These are phyloP conservation scores for Netta rufina DNA, from an alignment of 2,797 vertebrate species.

Conservation along the genomic window DNA sequence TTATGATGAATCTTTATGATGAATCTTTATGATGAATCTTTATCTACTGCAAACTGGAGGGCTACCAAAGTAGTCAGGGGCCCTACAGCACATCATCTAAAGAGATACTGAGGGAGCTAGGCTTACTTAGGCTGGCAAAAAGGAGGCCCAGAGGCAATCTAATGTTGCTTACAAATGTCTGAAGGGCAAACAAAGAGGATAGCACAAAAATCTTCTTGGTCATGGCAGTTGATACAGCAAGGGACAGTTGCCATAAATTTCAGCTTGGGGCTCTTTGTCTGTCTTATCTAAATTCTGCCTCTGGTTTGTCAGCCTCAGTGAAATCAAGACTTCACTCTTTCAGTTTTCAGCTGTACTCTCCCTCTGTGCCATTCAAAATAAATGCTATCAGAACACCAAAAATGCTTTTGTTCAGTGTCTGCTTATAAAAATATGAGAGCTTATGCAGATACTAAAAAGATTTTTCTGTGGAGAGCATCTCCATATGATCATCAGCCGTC, in stretches of 20 bases:
- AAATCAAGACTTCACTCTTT: not conserved
- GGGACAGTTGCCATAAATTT: not conserved
- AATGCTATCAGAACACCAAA: not conserved
- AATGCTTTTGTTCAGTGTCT: not conserved
- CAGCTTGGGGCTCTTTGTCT: not conserved
- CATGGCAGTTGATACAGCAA: not conserved
- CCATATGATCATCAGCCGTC: not conserved
- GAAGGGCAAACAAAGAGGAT: not conserved
- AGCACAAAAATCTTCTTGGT: not conserved
- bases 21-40: not conserved
- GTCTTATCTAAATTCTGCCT: not conserved
- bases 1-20: too few relatives aligned
- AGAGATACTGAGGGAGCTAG: not conserved
- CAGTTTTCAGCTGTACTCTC: not conserved
- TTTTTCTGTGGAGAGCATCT: not conserved
- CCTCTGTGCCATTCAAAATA: not conserved
- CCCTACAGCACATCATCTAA: not conserved
- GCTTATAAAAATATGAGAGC: not conserved
- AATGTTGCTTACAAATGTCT: not conserved
- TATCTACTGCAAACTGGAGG: conserved; percentile 46
- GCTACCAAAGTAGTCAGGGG: not conserved
- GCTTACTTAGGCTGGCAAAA: conserved; percentile 36
- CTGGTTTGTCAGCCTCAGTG: not conserved
- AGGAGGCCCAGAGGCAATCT: not conserved
- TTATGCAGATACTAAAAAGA: not conserved